Conservation (phyloP, 2,797 vertebrate genomes). For the Danio choprae region DNA sequence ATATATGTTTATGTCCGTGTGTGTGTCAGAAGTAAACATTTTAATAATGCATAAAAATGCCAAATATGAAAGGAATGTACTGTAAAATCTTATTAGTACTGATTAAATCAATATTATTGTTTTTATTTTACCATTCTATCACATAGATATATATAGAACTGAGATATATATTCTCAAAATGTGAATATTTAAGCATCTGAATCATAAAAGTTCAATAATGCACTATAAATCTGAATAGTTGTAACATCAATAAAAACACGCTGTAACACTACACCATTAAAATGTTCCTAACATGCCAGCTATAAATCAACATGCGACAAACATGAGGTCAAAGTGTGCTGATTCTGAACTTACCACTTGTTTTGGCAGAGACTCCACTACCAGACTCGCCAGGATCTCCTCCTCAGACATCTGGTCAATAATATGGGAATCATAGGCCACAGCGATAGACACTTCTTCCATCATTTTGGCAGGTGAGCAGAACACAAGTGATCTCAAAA, state of each 20-base stretch:
- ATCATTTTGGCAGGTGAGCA: constrained; percentile 81
- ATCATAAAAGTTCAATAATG: neutral
- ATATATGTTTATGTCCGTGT: too few species aligned
- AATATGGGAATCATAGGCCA: constrained; percentile 81
- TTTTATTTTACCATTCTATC: too few species aligned
- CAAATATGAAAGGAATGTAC: neutral
- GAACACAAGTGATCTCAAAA: constrained; percentile 13
- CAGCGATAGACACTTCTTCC: constrained; percentile 88
- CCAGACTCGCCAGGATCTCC: constrained; percentile 88
- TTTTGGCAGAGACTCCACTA: constrained; percentile 80
- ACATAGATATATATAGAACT: too few species aligned
- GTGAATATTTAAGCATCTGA: neutral
- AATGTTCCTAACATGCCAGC: constrained; percentile 3
- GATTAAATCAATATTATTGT: too few species aligned
- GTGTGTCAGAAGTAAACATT: too few species aligned
- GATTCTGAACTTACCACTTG: constrained; percentile 67
- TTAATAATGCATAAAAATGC: too few species aligned
- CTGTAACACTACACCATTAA: neutral
- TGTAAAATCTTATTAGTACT: neutral
- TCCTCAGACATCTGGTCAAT: constrained; percentile 87
- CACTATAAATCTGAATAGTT: neutral
- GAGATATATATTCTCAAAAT: neutral
- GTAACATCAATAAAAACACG: neutral
- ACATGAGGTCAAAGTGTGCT: constrained; percentile 17
- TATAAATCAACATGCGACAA: neutral